Evolutionary conservation across 64 coral and sea anemone genomes (phyloP), one percentile per base, ranked within the genome.

Genomic region (Montipora foliosa): DNA sequence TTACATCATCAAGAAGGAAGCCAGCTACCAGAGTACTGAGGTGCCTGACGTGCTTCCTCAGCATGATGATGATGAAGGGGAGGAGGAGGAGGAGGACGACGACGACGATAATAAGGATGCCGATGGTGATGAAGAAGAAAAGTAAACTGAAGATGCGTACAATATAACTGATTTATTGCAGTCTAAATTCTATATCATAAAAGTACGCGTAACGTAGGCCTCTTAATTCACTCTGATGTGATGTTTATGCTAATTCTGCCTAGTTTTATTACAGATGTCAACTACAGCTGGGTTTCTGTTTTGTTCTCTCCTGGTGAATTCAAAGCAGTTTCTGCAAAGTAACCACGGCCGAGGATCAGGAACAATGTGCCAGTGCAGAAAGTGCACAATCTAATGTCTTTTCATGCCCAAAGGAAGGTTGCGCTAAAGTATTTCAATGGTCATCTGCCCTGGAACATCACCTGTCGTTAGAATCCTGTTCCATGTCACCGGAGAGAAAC

Each of bases 391-490:
- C 67, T n/a, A 48, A 52, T 89, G 53, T 91, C 46, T 82, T 29
- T 11, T 91, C 66, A 20, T 91, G 89, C 14, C 89, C 79, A 50
- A 10, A 75, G 37, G 89, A 91, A 49, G 89, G 89, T 15, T 91
- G 89, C 24, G 4, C 57, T 74, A 64, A 46, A 9, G 66, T 82
- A 19, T 91, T 82, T 67, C 79, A 93, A 49, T n/a, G 91, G 16
- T 79, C 37, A 0, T 69, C 91, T 50, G 61, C 72, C 44, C 47
- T 93, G 6, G 83, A 93, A 80, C 70, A 15, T 22, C 91, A 93
- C 59, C 91, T 93, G 2, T 91, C 89, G 12, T 62, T 91, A 46
- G 89, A 82, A 57, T 17, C 61, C 7, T 86, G 82, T 62, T 51
- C 47, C 69, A 78, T 66, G 44, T 78, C 19, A 17, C 55, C 81